A percentile compares a stretch with the other conserved stretches of the same genome.
Conservation (phyloP, 2,797 vertebrate species). For the Esox lucius region DNA sequence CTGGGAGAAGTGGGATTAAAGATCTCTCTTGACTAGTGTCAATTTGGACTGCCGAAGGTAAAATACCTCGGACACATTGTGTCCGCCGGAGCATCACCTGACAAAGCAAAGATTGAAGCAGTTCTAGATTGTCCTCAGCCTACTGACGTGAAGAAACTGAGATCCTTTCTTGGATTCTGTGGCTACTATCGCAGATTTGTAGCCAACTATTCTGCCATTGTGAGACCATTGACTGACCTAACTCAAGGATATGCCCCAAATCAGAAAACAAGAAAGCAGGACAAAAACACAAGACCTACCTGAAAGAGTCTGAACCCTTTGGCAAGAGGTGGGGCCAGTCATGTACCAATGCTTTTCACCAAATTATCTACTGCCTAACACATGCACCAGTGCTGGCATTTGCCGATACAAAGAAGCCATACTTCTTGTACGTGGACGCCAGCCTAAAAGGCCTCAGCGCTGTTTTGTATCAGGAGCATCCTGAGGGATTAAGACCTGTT, state of each 20-base stretch:
- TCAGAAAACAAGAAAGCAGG: too few species aligned
- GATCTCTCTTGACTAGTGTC: not conserved
- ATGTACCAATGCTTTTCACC: not conserved
- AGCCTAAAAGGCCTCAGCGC: slow-evolving; percentile 10
- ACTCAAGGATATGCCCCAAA: slow-evolving; percentile 6
- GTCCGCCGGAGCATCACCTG: not conserved
- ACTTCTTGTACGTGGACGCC: slow-evolving; percentile 3
- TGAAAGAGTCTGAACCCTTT: not conserved
- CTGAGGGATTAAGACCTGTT: slow-evolving; percentile 5
- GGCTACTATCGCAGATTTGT: slow-evolving; percentile 7
- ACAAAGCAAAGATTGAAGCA: not conserved
- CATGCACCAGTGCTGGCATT: slow-evolving; percentile 2
- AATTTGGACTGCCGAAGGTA: not conserved
- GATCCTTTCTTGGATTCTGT: slow-evolving; percentile 12
- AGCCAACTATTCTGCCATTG: not conserved
- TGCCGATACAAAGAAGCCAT: slow-evolving; percentile 2
- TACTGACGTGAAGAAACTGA: not conserved
- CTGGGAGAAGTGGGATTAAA: not conserved
- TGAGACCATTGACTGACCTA: not conserved
- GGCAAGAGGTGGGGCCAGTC: not conserved
- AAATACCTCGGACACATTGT: not conserved
- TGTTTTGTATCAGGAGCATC: not conserved
- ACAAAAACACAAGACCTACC: not conserved
- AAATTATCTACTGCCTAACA: slow-evolving; percentile 4
- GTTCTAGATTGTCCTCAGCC: not conserved